Base-by-base conservation (phyloP, 2,113 vertebrate genomes). In the Pachycephala philippinensis region DNA sequence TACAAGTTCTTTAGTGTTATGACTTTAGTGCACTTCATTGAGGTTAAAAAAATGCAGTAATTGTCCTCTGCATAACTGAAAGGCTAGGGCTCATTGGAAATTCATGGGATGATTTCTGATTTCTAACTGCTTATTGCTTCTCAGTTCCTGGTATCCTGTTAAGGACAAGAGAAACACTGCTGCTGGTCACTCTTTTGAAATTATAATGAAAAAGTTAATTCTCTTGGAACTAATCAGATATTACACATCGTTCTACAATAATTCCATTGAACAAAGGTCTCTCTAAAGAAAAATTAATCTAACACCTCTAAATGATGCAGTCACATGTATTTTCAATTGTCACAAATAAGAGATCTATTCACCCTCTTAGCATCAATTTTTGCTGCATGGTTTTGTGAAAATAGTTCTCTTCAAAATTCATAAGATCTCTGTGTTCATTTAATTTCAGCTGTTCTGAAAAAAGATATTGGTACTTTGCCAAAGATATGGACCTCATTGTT, bases 161-260 rank as follows among this genome's bases (percentile, higher is more conserved):
- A 89, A 90, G 15, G 68, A 63, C 22, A 70, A 50, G 14, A 83
- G 47, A 95, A 90, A 87, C 44, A 61, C 33, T 63, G 49, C 39
- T 87, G 53, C 69, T 84, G 44, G 47, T 84, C 85, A 49, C 15
- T 45, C 42, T 45, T 84, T 76, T 61, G 23, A 97, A 84, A 95
- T 66, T 6, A 81, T 87, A 97, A 95, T 75, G 72, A 75, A 95
- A 93, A 92, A 77, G 45, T 93, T 95, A 79, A 93, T 95, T 94
- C 56, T 79, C 44, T 91, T 75, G 78, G 79, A 97, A 93, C 63
- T 60, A 91, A 93, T 66, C 79, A 94, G 64, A 94, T 89, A 76
- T 50, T 91, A 77, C 70, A 93, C 50, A 69, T 23, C 2, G 1
- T 63, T 85, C 63, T 84, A 92, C 63, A 89, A 90, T 93, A 95